Percentiles rank a stretch among this genome's conserved stretches.
phyloP scores from a whole-genome alignment of 1,140 invertebrate genomes.

The Panagrolaimus sp. region DNA sequence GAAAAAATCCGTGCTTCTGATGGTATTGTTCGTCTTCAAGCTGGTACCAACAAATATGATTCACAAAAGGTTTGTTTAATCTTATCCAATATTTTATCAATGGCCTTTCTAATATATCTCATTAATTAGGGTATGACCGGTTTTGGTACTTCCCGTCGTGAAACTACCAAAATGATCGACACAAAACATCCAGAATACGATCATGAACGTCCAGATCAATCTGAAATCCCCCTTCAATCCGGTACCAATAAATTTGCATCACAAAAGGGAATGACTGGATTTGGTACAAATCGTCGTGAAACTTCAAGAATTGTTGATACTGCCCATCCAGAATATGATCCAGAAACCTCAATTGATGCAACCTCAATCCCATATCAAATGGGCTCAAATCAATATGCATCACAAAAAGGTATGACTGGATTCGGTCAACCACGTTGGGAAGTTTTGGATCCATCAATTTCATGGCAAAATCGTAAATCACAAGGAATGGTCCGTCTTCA shows the following conservation, averaged over 20 bases:
- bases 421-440: constrained; percentile 59
- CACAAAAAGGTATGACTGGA: constrained; percentile 59
- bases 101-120: constrained; percentile 17
- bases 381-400: constrained; percentile 59
- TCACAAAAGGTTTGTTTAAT: constrained; percentile 35
- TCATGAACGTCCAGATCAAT: constrained; percentile 55
- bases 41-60: constrained; percentile 59
- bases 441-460: constrained; percentile 58
- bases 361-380: constrained; percentile 58
- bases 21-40: constrained; percentile 58
- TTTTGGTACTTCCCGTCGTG: constrained; percentile 57
- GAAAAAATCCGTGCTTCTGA: constrained; percentile 59
- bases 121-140: constrained; percentile 27
- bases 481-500: constrained; percentile 60
- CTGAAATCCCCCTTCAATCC: constrained; percentile 55
- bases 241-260: constrained; percentile 59
- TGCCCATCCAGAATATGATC: constrained; percentile 51
- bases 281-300: constrained; percentile 58
- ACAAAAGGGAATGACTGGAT: constrained; percentile 59
- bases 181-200: constrained; percentile 57
- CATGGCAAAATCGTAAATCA: constrained; percentile 59
- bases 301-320: constrained; percentile 52
- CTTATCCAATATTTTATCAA: no score
- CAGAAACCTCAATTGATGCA: constrained; percentile 49
- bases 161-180: constrained; percentile 57